Evolutionary conservation across 2,113 vertebrate species (phyloP), one percentile per base, ranked within the genome.

Genomic region (Psammodynastes pulverulentus): DNA sequence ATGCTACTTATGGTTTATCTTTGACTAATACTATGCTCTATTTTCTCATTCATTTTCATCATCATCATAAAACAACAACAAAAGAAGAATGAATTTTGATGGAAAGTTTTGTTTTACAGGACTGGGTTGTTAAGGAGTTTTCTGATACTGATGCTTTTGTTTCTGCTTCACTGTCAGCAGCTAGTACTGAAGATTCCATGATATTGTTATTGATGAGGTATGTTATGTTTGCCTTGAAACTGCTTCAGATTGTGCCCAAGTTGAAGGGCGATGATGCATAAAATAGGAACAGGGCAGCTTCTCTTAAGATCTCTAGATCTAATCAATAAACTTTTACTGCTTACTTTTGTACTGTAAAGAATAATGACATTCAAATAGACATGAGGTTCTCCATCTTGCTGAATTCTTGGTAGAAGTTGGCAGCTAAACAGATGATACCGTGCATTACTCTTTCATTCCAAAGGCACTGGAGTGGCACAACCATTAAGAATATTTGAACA

Each of bases 351-450:
- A 26, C 8, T 10, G 4, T 79, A 84, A 13, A 34, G 72, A 85
- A 46, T 24, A 48, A 88, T 29, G 39, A 39, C 56, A 84, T 52
- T 94, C 9, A 92, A 39, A 49, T 85, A 52, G 9, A 52, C 0
- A 13, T 2, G n/a, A 84, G n/a, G 6, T 84, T 12, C 90, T 62
- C 91, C 1, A 79, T 85, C 58, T 15, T 72, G 6, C 15, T 87
- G 24, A 67, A 87, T 3, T 13, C 86, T 92, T 79, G 56, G 21
- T 91, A 92, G 6, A 51, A 93, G 88, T 53, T 13, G 15, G 56
- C 15, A 91, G 7, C 19, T 34, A 49, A 15, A 51, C 9, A 19
- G 92, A 67, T 94, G 15, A 24, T 85, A 9, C 2, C 91, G 53
- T 87, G 29, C 49, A 48, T 15, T 89, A 48, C 39, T 46, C 24